Base-by-base conservation (phyloP, 2,797 vertebrate species). In the Apogon hyalosoma region DNA sequence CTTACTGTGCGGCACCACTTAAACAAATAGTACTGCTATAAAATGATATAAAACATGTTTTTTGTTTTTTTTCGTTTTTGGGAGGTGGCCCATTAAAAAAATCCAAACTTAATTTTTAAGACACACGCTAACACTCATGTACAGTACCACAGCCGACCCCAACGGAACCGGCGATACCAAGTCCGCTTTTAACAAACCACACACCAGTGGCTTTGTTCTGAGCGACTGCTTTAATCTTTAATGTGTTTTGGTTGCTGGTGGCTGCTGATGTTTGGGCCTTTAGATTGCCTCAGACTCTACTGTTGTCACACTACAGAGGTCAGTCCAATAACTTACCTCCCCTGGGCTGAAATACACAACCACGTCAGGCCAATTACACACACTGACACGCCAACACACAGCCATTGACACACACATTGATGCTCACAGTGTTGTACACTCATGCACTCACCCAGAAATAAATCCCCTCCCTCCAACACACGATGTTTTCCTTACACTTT, bases 291-390 rank as follows among this genome's bases (percentile, higher is more conserved):
- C 75, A 53, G 69, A 88, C 80, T 86, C 63, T 31, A 52, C 80
- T 73, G 79, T 84, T 89, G 86, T 87, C 85, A 85, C 87, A 87
- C 80, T 74, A 77, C 83, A 86, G 86, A 89, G 89, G 88, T 90
- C 86, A 91, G 68, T 78, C 73, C 88, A 91, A 91, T 88, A 87
- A 90, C 84, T 73, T 66, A 57, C 42, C 64, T 79, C 76, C 84
- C 86, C 51, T 59, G 69, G 83, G 79, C 70, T 59, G 36, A 64
- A 82, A 77, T 81, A 77, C 76, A 68, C 84, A 83, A 81, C 75
- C 64, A 59, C 63, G 42, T 83, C 64, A 72, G 72, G 56, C 69
- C 77, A 85, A 75, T 89, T 80, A 84, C 75, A 86, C 69, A 88
- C 77, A 76, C 38, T 48, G 46, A 64, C 69, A 74, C 51, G 2